Evolutionary conservation across 2,888 invertebrate genomes (phyloP).

Genomic region (Leucozona laternaria): DNA sequence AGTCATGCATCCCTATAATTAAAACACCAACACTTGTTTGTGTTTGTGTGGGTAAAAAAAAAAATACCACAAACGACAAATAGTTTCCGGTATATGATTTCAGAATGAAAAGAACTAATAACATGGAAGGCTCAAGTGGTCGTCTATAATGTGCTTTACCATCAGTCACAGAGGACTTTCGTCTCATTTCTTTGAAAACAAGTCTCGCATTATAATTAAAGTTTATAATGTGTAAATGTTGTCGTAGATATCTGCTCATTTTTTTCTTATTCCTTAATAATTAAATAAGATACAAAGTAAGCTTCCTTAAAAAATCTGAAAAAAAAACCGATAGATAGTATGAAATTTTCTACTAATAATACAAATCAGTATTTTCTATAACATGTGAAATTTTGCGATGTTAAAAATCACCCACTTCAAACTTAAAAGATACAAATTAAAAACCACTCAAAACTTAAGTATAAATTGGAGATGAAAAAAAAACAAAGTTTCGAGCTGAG

Average conservation of each 20-base stretch:
- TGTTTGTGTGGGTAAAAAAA: neutral
- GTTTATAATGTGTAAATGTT: neutral
- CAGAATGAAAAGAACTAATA: conserved; percentile 32
- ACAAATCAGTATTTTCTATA: no score
- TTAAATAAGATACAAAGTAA: no score
- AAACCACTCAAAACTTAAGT: no score
- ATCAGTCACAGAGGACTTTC: conserved; percentile 21
- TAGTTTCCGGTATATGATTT: conserved; percentile 25
- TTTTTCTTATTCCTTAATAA: no score
- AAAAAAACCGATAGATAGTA: no score
- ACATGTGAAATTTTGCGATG: no score
- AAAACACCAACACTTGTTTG: conserved; percentile 45
- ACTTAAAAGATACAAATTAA: no score
- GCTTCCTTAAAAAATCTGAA: no score
- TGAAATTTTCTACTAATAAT: no score
- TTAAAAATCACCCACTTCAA: no score
- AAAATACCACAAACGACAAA: conserved; percentile 5
- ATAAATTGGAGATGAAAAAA: no score
- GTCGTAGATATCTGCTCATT: neutral
- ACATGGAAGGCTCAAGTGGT: conserved; percentile 39
- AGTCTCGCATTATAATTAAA: neutral
- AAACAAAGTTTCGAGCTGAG: no score
- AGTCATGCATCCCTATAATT: conserved; percentile 49
- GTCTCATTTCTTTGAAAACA: neutral
- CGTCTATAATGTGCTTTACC: conserved; percentile 16